A percentile compares a stretch with the other conserved stretches of the same genome.
Conservation (phyloP, 1,140 invertebrate genomes). For the Onthophagus taurus region DNA sequence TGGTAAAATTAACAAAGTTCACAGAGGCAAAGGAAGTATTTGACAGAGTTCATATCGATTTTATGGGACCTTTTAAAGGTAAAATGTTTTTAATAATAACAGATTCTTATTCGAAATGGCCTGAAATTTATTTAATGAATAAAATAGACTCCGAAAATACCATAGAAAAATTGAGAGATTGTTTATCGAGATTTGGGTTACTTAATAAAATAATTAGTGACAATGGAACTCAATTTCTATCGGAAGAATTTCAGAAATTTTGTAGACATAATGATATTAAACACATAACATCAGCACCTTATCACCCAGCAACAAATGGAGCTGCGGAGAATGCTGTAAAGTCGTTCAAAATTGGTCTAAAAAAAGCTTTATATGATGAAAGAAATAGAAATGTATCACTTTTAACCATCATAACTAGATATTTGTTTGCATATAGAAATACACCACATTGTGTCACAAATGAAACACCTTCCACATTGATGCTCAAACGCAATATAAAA, state of each 20-base stretch:
- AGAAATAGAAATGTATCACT: too few relatives aligned
- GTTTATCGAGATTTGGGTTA: conserved; percentile 11
- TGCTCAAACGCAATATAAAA: background rate
- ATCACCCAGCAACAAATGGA: conserved; percentile 14
- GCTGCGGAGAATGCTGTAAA: conserved; percentile 13
- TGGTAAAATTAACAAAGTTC: conserved; percentile 28
- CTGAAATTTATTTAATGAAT: conserved; percentile 27
- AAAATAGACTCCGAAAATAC: conserved; percentile 4
- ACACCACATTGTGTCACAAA: conserved; percentile 18
- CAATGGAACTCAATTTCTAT: conserved; percentile 16
- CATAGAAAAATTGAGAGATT: conserved; percentile 9
- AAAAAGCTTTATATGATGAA: conserved; percentile 17
- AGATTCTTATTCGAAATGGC: conserved; percentile 39
- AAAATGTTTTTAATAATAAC: conserved; percentile 37
- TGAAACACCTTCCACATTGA: conserved; percentile 12
- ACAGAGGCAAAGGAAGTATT: conserved; percentile 24
- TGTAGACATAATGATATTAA: conserved; percentile 14
- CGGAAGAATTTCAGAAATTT: conserved; percentile 15
- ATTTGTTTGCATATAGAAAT: conserved; percentile 20
- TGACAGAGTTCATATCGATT: conserved; percentile 41
- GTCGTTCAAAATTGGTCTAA: conserved; percentile 28
- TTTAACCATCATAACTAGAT: conserved; percentile 16
- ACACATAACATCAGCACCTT: conserved; percentile 3
- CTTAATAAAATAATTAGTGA: conserved; percentile 13
- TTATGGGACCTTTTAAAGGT: conserved; percentile 37